phyloP scores from a whole-genome alignment of 2,888 invertebrate species.

The Aphodius granarius region DNA sequence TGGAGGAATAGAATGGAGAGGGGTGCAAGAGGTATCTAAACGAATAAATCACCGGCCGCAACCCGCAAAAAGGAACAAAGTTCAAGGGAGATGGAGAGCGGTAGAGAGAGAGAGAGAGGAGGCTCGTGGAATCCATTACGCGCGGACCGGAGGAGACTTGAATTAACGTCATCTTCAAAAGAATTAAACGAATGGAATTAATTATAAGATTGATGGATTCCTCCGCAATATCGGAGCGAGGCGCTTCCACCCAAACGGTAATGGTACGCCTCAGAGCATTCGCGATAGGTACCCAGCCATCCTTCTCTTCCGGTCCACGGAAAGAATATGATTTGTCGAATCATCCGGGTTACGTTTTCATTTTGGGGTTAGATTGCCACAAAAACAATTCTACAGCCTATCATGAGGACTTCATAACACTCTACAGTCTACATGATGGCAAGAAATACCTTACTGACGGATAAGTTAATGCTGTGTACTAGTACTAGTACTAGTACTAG shows the following conservation, averaged over 20 bases:
- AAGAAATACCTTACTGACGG: too few relatives aligned
- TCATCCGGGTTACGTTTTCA: background rate
- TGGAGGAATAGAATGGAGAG: background rate
- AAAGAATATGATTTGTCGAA: background rate
- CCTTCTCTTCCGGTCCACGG: background rate
- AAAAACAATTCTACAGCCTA: background rate
- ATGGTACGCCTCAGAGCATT: background rate
- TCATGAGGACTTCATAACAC: too few relatives aligned
- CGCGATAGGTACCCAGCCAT: background rate
- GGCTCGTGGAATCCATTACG: conserved; percentile 48
- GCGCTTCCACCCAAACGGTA: conserved; percentile 15
- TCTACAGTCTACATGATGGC: too few relatives aligned
- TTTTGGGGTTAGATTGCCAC: background rate
- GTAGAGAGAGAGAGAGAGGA: background rate
- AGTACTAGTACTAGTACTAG: too few relatives aligned
- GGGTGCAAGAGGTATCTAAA: background rate
- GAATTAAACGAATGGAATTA: conserved; percentile 58
- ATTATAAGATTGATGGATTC: conserved; percentile 57
- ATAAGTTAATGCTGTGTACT: too few relatives aligned
- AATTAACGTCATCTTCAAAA: conserved; percentile 56
- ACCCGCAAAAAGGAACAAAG: background rate
- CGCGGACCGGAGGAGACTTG: conserved; percentile 37
- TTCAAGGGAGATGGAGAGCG: conserved; percentile 1
- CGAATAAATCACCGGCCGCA: conserved; percentile 5
- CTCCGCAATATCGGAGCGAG: conserved; percentile 30